Base-by-base conservation (phyloP, 2,797 vertebrate genomes). In the Chaetodon trifasciatus region DNA sequence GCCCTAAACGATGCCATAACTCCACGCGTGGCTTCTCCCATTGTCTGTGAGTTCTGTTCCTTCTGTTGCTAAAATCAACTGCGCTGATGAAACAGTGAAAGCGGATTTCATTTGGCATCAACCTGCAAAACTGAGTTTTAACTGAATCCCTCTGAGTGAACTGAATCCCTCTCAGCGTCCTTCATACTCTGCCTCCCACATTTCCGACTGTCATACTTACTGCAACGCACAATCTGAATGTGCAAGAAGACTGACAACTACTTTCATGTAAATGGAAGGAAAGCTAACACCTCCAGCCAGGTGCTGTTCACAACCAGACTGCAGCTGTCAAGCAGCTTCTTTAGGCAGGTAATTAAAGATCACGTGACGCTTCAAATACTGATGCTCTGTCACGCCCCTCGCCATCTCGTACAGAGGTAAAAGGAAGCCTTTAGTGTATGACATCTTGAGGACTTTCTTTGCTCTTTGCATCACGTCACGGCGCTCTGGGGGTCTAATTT, bases 291-390 rank as follows among this genome's bases (percentile, higher is more conserved):
- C 44, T 62, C n/a, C 53, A 39, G 64, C 60, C 81, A 78, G 58
- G 49, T 49, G 80, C 47, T 40, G 40, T 19, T 55, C 8, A 46
- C 0, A 46, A 56, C 21, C 3, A 37, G 32, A 47, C 21, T 44
- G 9, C 8, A 19, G 39, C 19, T 2, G 24, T 57, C 49, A 9
- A 49, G 19, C 58, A 50, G 83, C 19, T 66, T 77, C 62, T 55
- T 4, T 24, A 32, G 19, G 42, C 74, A 64, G 66, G 13, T 78
- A 77, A 77, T 80, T 78, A 85, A 81, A 15, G 19, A 47, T 16
- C 40, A 66, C 47, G 32, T 57, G 61, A 49, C 32, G 24, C 74
- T 77, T 76, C 28, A 32, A 32, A 32, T 32, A 4, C 28, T 32
- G 28, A 32, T 32, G 28, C 28, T 32, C 28, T 4, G 28, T 32